phyloP scores from a whole-genome alignment of 2,797 vertebrate genomes.

The Melanotaenia trifasciata region DNA sequence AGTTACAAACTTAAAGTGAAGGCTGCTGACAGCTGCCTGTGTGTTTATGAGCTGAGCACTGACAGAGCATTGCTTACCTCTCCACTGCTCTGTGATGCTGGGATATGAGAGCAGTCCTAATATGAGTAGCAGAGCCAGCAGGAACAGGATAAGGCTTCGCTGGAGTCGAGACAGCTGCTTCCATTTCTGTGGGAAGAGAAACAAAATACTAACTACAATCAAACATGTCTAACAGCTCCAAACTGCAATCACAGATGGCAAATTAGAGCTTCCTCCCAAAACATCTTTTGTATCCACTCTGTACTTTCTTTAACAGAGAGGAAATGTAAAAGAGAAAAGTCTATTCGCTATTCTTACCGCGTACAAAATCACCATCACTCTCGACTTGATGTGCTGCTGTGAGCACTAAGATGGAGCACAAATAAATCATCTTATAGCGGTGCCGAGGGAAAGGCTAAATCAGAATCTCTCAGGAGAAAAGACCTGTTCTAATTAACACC shows the following conservation, averaged over 20 bases:
- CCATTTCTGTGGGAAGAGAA: slow-evolving; percentile 88
- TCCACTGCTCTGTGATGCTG: slow-evolving; percentile 84
- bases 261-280: background rate
- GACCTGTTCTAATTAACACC: slow-evolving; percentile 67
- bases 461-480: slow-evolving; percentile 30
- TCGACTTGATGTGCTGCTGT: slow-evolving; percentile 8
- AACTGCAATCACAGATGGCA: slow-evolving; percentile 8
- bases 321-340: background rate
- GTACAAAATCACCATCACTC: slow-evolving; percentile 38
- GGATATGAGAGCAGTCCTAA: slow-evolving; percentile 87
- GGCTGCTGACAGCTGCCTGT: background rate
- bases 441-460: slow-evolving; percentile 27
- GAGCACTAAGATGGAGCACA: slow-evolving; percentile 4
- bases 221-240: slow-evolving; percentile 8
- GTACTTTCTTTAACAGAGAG: slow-evolving; percentile 2
- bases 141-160: slow-evolving; percentile 89
- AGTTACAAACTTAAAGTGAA: slow-evolving; percentile 3
- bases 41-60: background rate
- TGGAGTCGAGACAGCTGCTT: slow-evolving; percentile 96
- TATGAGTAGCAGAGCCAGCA: slow-evolving; percentile 85
- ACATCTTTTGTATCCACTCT: background rate
- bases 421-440: slow-evolving; percentile 28
- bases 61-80: slow-evolving; percentile 77
- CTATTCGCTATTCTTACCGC: slow-evolving; percentile 17
- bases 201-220: slow-evolving; percentile 20